Evolutionary conservation across 2,888 invertebrate genomes (phyloP).

Genomic region (Cheilosia soror): DNA sequence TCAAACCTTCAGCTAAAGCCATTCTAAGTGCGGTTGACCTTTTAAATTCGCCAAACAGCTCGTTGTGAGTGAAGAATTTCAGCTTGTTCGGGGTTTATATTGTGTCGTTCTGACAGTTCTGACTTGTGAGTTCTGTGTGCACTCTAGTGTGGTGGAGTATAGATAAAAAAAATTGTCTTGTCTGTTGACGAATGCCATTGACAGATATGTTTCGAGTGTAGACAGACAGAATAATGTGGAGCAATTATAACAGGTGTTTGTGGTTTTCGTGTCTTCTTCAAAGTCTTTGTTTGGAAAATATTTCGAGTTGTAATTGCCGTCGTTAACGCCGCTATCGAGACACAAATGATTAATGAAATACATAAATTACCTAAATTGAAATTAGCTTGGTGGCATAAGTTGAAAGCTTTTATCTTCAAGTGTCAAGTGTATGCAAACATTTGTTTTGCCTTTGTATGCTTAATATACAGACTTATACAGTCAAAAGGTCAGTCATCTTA

Average conservation of each 20-base stretch:
- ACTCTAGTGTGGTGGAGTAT: background rate
- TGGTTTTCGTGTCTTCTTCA: too few species aligned
- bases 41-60: too few species aligned
- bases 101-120: background rate
- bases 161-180: background rate
- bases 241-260: too few species aligned
- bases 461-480: background rate
- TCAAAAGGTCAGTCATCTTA: constrained; percentile 20
- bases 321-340: background rate
- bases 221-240: too few species aligned
- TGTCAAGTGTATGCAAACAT: constrained; percentile 13
- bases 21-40: too few species aligned
- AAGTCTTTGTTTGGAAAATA: too few species aligned
- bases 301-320: too few species aligned
- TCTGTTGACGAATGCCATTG: too few species aligned
- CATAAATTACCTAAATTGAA: constrained; percentile 1
- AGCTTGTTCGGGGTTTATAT: too few species aligned
- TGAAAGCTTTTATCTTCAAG: too few species aligned
- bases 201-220: too few species aligned
- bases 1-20: background rate
- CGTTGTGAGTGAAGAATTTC: too few species aligned
- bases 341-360: background rate
- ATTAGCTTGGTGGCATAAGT: constrained; percentile 2
- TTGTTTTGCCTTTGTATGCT: background rate
- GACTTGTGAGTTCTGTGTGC: background rate